phyloP scores from a whole-genome alignment of 2,113 vertebrate species.

The Mus pahari region DNA sequence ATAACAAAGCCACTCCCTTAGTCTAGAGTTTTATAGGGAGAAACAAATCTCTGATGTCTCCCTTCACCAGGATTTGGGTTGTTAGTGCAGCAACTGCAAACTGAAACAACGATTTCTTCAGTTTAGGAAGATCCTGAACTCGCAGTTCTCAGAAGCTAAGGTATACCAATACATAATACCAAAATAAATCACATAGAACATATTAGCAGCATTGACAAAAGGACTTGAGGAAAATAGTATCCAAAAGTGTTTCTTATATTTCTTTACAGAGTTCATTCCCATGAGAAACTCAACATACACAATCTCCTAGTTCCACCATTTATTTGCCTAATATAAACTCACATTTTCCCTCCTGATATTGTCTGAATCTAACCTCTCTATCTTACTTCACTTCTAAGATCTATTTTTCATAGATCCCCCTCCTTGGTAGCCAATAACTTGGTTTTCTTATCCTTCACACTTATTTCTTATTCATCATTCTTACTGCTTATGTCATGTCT shows the following conservation, averaged over 20 bases:
- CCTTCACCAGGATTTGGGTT: neutral
- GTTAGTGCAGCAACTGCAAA: neutral
- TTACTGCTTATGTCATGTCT: neutral
- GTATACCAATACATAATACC: neutral
- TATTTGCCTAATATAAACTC: neutral
- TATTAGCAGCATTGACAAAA: conserved; percentile 2
- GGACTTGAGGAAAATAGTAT: neutral
- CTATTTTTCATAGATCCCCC: neutral
- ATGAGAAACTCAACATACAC: neutral
- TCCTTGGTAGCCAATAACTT: neutral
- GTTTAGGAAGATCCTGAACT: neutral
- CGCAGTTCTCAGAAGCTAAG: conserved; percentile 12
- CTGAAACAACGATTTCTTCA: neutral
- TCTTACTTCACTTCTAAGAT: neutral
- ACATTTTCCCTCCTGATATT: neutral
- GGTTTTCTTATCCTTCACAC: neutral
- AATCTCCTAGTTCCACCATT: conserved; percentile 11
- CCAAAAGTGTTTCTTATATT: neutral
- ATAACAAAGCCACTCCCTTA: neutral
- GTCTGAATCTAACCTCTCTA: neutral
- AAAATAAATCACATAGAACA: conserved; percentile 25
- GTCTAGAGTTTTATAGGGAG: too few relatives aligned
- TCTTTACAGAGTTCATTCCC: conserved; percentile 2
- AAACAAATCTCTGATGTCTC: neutral
- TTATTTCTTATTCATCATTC: neutral